Base-by-base conservation (phyloP, 2,888 invertebrate species). In the Xiphydria camelus region DNA sequence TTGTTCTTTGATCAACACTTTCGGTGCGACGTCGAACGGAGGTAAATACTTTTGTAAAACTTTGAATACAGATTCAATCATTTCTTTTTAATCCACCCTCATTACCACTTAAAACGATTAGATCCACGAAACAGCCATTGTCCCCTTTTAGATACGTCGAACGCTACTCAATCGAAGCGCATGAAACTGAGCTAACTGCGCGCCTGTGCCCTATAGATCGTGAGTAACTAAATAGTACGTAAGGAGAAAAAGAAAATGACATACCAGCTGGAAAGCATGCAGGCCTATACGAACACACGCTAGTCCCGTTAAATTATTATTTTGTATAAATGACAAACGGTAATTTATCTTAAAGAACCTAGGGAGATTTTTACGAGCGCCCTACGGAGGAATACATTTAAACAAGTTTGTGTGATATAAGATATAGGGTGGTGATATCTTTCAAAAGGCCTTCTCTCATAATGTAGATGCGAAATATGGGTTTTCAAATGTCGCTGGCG, bases 161-260 rank as follows among this genome's bases (percentile, higher is more conserved):
- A 59, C 47, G 52, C 61, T 21, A 66, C 54, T 56, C 71, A 70
- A 65, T 53, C 66, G 49, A 75, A 75, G 54, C 74, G 73, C 51
- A 66, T 73, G 60, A 75, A 74, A 55, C 47, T 74, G 54, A 74
- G 75, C 69, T 75, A 75, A 75, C 75, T 71, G 66, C 64, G 64
- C 59, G 65, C 63, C 63, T 62, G 62, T 45, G 51, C 51, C 49
- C 49, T 63, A 51, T 62, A 58, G 51, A 51, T 48, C 34, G 33
- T 61, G 58, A 54, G 59, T 59, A 56, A 50, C 51, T 53, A 44
- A 45, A 53, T 57, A 41, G 47, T 52, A 53, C 44, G 51, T 49
- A 51, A 55, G 49, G 53, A 40, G 44, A 48, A 50, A 17, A 48
- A 12, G 41, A 38, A 31, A 57, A 36, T n/a, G 15, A 20, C 19